A percentile compares a stretch with the other conserved stretches of the same genome.
Evolutionary conservation across 2,797 vertebrate species (phyloP).

Genomic region (Setipinna tenuifilis): DNA sequence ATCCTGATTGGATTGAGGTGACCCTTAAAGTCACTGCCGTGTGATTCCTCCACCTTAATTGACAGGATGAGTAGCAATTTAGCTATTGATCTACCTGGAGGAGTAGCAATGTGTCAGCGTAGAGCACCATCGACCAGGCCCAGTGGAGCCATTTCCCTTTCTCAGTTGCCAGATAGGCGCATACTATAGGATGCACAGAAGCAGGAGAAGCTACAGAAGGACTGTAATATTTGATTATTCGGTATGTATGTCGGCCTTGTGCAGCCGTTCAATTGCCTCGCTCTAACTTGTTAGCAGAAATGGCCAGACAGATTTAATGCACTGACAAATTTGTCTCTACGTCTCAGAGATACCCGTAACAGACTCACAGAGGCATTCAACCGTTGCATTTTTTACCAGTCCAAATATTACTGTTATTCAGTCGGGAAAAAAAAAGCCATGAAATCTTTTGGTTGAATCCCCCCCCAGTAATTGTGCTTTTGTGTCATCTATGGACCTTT

Average conservation of each 20-base stretch:
- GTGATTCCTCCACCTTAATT: constrained; percentile 73
- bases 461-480: constrained; percentile 18
- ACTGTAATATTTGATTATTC: constrained; percentile 52
- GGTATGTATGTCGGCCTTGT: background rate
- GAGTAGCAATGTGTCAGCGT: constrained; percentile 73
- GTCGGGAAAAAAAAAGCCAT: background rate
- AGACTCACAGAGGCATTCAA: background rate
- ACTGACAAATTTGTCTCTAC: constrained; percentile 19
- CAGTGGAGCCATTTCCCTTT: constrained; percentile 64
- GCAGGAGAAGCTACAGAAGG: constrained; percentile 48
- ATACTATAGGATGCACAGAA: constrained; percentile 53
- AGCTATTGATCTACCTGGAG: constrained; percentile 75
- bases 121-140: constrained; percentile 65
- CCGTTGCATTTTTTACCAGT: background rate
- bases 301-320: background rate
- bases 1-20: constrained; percentile 63
- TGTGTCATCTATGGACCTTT: constrained; percentile 10
- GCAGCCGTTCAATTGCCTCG: constrained; percentile 26
- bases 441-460: background rate
- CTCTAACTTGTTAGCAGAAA: constrained; percentile 1
- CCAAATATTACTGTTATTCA: constrained; percentile 2
- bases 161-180: constrained; percentile 71
- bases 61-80: constrained; percentile 75
- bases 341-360: constrained; percentile 17
- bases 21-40: constrained; percentile 54